phyloP scores from a whole-genome alignment of 2,888 invertebrate genomes.

The Dynastes tityus region DNA sequence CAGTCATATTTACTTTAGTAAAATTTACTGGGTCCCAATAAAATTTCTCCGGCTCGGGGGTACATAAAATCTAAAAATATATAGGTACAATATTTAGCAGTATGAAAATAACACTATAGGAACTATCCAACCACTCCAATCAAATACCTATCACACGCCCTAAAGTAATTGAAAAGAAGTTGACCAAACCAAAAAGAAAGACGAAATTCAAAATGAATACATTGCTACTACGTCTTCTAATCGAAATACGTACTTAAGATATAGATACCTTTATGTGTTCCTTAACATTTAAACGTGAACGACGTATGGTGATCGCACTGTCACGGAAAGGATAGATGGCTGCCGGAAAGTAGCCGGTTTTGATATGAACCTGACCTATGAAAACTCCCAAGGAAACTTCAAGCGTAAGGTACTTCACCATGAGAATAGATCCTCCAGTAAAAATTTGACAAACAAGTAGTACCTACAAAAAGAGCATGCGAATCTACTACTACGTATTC shows the following conservation, averaged over 20 bases:
- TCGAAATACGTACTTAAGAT: no score
- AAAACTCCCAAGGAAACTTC: neutral
- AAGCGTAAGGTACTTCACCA: neutral
- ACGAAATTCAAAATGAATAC: no score
- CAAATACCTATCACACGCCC: no score
- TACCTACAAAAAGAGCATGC: neutral
- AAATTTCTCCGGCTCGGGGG: constrained; percentile 1
- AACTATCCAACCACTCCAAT: no score
- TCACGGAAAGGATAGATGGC: neutral
- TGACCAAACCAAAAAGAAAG: no score
- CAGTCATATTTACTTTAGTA: neutral
- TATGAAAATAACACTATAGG: no score
- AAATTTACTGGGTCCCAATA: constrained; percentile 21
- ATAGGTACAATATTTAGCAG: no score
- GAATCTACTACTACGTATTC: no score
- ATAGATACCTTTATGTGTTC: neutral
- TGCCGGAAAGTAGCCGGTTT: neutral
- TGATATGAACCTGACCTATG: neutral
- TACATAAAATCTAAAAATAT: constrained; percentile 11
- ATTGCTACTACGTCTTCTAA: no score
- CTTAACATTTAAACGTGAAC: neutral
- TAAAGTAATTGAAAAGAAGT: no score
- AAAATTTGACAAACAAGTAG: neutral
- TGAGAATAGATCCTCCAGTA: constrained; percentile 10
- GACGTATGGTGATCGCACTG: neutral